Base-by-base conservation (phyloP, 2,888 invertebrate species). In the Netelia melanura region DNA sequence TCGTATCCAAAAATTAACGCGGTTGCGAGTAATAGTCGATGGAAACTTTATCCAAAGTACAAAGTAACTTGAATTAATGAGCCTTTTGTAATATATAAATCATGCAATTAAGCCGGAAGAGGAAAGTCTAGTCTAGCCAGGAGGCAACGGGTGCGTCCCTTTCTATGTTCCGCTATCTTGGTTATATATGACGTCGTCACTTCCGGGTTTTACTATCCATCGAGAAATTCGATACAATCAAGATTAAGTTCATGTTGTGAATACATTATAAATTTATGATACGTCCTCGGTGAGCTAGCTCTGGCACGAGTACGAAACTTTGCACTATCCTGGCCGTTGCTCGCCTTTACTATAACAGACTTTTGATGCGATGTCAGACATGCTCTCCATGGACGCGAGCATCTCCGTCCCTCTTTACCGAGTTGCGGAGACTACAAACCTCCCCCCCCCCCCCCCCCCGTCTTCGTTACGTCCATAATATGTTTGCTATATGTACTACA, bases 181-280 rank as follows among this genome's bases (percentile, higher is more conserved):
- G 11, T 21, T 54, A 23, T 14, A 5, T 56, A 72, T 58, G 8
- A 9, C 56, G 76, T 77, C 71, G 64, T 75, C 44, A 23, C 30
- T 61, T 25, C 14, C n/a, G 52, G 38, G 52, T 52, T 67, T 25
- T 61, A 52, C 67, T 38, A 67, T 65, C 11, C 64, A 52, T 74
- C 25, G 52, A 25, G 76, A 84, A 80, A 84, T 84, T 81, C 76
- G 84, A 84, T 84, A 81, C 72, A 65, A 84, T 77, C 84, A 44
- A 81, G 84, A 84, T 84, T 81, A 81, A 72, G 76, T 84, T 84
- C 81, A 81, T 72, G 84, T 56, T 58, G 76, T 62, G 84, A 84
- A 84, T 84, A 84, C 81, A 72, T 84, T 80, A 84, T 81, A 74
- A 76, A 81, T 81, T 81, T 81, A 81, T 77, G 81, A 72, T 76